These are phyloP conservation scores for Cantharis rufa DNA, from an alignment of 2,888 invertebrate species.

Conservation along the genomic window DNA sequence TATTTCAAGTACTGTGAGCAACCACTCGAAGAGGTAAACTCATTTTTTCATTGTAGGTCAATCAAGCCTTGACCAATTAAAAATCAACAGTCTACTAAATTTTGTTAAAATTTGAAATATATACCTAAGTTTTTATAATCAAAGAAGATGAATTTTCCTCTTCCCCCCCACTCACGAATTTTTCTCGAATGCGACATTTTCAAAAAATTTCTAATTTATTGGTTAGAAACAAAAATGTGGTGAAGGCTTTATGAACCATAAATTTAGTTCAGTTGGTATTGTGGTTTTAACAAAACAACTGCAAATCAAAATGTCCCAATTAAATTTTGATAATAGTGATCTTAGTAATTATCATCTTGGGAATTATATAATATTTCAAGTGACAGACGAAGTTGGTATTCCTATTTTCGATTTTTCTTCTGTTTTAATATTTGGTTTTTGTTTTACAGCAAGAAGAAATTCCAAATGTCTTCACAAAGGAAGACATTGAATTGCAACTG, in stretches of 20 bases:
- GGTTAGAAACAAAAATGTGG: background rate
- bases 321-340: background rate
- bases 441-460: background rate
- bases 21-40: too few relatives aligned
- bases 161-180: too few relatives aligned
- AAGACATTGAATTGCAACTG: constrained; percentile 52
- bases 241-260: too few relatives aligned
- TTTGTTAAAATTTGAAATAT: too few relatives aligned
- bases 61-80: too few relatives aligned
- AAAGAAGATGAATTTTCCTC: too few relatives aligned
- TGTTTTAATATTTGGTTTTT: background rate
- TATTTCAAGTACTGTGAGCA: too few relatives aligned
- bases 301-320: background rate
- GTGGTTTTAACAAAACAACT: background rate
- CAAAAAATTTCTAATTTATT: too few relatives aligned
- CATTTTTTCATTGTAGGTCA: too few relatives aligned
- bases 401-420: background rate
- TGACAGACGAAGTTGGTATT: background rate
- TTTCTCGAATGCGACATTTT: too few relatives aligned
- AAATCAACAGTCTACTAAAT: too few relatives aligned
- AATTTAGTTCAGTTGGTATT: background rate
- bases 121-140: too few relatives aligned
- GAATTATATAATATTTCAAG: background rate
- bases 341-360: background rate
- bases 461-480: constrained; percentile 39